Base-by-base conservation (phyloP, 2,797 vertebrate species). In the Sebastes melanostomus region DNA sequence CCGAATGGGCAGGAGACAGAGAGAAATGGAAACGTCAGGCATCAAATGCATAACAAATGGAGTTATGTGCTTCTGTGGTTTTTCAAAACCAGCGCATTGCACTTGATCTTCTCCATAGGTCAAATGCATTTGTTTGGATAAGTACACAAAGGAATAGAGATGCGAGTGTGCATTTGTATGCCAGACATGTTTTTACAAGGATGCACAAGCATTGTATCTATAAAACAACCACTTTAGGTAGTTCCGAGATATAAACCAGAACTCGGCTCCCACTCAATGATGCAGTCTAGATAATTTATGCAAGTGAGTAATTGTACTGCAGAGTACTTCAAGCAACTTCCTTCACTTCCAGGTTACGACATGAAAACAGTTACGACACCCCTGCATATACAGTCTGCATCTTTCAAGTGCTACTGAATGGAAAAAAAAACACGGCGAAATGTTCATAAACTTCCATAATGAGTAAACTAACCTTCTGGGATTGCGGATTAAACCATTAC, bases 401-500 rank as follows among this genome's bases (percentile, higher is more conserved):
- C 32, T 65, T 78, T 71, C 30, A 79, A 80, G 60, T 38, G 34
- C 50, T 66, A 25, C 54, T 24, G 34, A 75, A 70, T 42, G 16
- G 9, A 71, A 61, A 5, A 42, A 42, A 42, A 65, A 69, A 78
- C n/a, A 54, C 6, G 14, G 20, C 13, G 52, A 75, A 38, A 59
- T 42, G 30, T 81, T 77, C 27, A 72, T 50, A 79, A 83, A 72
- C 20, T 50, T 79, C 52, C 30, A 46, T 77, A 88, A 86, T 81
- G 66, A 86, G 71, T 34, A 25, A 63, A 36, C 24, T 74, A 85
- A 78, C 72, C 88, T 83, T 69, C 46, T 1, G 42, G 74, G 78
- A 82, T 76, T 77, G n/a, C 77, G 77, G 18, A 93, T 91, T 85
- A 83, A 89, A 89, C 69, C 68, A 69, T 75, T 62, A 80, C 66